Conservation (phyloP, 2,113 vertebrate species). For the Psilopsiagon aurifrons region DNA sequence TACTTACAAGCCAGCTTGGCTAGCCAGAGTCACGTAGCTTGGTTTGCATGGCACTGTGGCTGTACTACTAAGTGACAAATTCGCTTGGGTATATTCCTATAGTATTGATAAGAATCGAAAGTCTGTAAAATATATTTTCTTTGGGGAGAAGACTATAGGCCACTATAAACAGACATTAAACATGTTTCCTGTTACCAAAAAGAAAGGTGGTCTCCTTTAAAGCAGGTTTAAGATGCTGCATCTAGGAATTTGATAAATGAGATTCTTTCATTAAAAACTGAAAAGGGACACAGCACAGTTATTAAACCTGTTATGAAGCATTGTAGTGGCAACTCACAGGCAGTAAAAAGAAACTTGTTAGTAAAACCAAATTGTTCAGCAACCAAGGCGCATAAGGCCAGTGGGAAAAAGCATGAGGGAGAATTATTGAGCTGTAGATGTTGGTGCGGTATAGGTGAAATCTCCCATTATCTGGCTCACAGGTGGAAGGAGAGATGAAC, state of each 20-base stretch:
- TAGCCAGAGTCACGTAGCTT: accelerated
- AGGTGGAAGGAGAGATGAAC: background rate
- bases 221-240: background rate
- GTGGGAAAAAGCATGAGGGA: background rate
- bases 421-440: background rate
- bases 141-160: background rate
- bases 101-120: background rate
- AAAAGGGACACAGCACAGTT: background rate
- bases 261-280: background rate
- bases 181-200: background rate
- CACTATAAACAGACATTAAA: background rate
- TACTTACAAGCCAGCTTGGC: background rate
- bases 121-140: background rate
- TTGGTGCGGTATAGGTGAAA: background rate
- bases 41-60: background rate
- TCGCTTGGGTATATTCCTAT: accelerated
- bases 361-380: background rate
- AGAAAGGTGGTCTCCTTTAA: background rate
- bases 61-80: background rate
- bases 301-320: background rate
- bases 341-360: background rate
- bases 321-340: background rate
- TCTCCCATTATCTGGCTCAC: background rate
- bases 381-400: background rate
- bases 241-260: background rate